Conservation (phyloP, 2,888 invertebrate genomes). For the Oscheius sp. region DNA sequence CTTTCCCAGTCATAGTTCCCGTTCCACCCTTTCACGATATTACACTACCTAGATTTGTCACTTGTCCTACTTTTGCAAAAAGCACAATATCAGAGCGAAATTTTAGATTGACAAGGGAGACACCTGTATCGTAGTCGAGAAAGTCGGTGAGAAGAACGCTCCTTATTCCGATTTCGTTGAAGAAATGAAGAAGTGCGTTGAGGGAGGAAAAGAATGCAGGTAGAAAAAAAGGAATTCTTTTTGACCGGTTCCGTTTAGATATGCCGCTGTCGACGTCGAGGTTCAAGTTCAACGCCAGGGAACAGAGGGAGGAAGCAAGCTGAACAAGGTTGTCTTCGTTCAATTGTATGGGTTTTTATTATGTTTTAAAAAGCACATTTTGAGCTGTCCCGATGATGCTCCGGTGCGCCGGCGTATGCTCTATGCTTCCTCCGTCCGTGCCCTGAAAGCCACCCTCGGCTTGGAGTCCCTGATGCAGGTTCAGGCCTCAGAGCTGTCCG, state of each 20-base stretch:
- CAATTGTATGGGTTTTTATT: slow-evolving; percentile 67
- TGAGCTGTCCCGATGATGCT: slow-evolving; percentile 73
- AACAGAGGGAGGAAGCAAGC: slow-evolving; percentile 70
- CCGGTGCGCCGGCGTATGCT: slow-evolving; percentile 73
- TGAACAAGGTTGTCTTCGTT: slow-evolving; percentile 73
- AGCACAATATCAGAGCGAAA: neutral
- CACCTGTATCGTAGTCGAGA: slow-evolving; percentile 73
- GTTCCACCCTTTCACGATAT: neutral
- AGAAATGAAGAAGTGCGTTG: slow-evolving; percentile 65
- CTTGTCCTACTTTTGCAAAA: neutral
- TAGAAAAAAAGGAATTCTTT: neutral
- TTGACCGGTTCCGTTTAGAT: slow-evolving; percentile 45
- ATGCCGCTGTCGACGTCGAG: slow-evolving; percentile 73
- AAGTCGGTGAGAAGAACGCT: slow-evolving; percentile 72
- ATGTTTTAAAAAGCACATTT: slow-evolving; percentile 36
- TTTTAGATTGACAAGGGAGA: slow-evolving; percentile 71
- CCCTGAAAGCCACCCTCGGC: slow-evolving; percentile 72
- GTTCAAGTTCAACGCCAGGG: slow-evolving; percentile 73
- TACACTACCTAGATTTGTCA: neutral
- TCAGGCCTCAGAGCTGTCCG: slow-evolving; percentile 73
- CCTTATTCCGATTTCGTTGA: slow-evolving; percentile 73
- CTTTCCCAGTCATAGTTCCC: neutral
- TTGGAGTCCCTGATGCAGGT: slow-evolving; percentile 73
- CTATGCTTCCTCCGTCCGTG: slow-evolving; percentile 73
- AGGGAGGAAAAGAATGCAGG: slow-evolving; percentile 73